Evolutionary conservation across 1,140 invertebrate genomes (phyloP).

Genomic region (Vanessa tameamea): DNA sequence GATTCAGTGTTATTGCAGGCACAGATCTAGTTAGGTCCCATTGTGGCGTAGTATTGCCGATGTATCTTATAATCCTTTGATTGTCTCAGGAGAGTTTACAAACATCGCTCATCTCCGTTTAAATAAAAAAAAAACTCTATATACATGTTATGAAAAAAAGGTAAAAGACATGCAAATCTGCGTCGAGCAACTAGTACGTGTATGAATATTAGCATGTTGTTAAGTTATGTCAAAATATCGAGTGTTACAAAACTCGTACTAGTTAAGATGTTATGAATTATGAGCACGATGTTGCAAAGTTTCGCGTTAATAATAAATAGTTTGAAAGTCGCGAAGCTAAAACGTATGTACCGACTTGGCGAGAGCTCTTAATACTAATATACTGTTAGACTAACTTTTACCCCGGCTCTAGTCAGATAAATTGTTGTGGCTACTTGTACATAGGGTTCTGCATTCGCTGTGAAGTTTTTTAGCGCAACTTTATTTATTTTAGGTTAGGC

Average conservation of each 20-base stretch:
- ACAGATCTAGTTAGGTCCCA: no score
- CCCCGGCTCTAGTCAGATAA: constrained; percentile 18
- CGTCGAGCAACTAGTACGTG: background rate
- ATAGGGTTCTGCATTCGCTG: background rate
- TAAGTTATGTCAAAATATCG: constrained; percentile 30
- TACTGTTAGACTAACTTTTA: constrained; percentile 15
- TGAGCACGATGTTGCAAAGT: constrained; percentile 36
- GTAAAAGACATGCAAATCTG: background rate
- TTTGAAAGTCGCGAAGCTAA: constrained; percentile 34
- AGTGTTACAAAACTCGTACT: constrained; percentile 40
- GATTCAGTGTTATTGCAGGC: no score
- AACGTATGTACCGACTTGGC: constrained; percentile 27
- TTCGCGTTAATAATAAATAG: constrained; percentile 48
- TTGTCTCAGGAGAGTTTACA: no score
- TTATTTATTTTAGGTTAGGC: background rate
- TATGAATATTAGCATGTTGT: constrained; percentile 14
- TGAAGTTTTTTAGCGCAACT: background rate
- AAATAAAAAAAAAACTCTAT: no score
- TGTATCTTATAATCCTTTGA: no score
- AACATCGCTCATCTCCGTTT: no score
- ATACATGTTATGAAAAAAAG: background rate
- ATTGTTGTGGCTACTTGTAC: constrained; percentile 7
- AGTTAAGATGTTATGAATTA: constrained; percentile 48
- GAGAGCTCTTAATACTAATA: constrained; percentile 30
- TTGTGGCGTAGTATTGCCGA: no score